Evolutionary conservation across 2,797 vertebrate genomes (phyloP).

Genomic region (Paguma larvata): DNA sequence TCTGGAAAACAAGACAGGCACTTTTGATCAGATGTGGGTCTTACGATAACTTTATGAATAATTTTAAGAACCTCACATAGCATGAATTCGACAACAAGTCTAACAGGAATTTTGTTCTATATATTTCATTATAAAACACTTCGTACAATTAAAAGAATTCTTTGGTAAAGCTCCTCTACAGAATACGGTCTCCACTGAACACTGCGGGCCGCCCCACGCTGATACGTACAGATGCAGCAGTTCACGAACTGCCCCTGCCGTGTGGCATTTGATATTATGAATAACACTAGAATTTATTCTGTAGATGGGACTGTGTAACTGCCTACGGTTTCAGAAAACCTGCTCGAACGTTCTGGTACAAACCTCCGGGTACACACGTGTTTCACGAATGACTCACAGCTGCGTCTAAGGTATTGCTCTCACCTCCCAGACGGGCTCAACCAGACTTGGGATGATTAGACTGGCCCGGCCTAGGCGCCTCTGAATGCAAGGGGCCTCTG

Average conservation of each 20-base stretch:
- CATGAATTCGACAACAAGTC: neutral
- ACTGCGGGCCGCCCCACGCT: neutral
- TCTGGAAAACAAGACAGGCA: neutral
- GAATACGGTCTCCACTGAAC: neutral
- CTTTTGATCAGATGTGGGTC: neutral
- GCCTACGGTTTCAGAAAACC: neutral
- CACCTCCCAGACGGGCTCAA: neutral
- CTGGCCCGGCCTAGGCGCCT: neutral
- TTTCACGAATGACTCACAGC: neutral
- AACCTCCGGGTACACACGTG: neutral
- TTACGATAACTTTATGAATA: neutral
- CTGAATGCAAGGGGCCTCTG: neutral
- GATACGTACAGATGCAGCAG: neutral
- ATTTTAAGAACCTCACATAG: neutral
- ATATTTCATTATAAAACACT: constrained; percentile 5
- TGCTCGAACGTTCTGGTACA: neutral
- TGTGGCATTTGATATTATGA: neutral
- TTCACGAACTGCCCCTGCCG: neutral
- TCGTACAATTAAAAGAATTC: neutral
- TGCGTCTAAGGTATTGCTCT: neutral
- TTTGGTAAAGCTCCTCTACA: neutral
- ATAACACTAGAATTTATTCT: neutral
- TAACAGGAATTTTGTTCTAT: neutral
- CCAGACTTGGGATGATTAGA: neutral
- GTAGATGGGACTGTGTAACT: neutral